Base-by-base conservation (phyloP, 2,797 vertebrate species). In the Anguilla pacifica region DNA sequence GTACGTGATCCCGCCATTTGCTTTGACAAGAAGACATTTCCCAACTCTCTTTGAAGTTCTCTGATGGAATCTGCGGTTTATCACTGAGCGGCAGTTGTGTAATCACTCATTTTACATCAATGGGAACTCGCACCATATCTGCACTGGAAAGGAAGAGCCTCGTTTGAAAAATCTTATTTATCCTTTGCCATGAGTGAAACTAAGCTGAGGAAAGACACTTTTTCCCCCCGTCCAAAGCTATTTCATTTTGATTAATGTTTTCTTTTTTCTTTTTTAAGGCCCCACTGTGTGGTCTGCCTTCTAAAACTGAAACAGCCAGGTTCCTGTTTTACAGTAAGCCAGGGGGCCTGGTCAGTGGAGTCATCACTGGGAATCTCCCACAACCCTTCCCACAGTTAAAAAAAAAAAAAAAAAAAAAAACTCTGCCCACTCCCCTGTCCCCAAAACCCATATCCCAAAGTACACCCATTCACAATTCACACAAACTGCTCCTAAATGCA, bases 181-280 rank as follows among this genome's bases (percentile, higher is more conserved):
- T 64, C 84, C 55, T n/a, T 46, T 85, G 84, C 84, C 84, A 61
- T 85, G 55, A 64, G 59, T 28, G 57, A 85, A 64, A 85, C 46
- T 61, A 15, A 28, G 17, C 19, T 53, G 83, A 61, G 53, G 57
- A 61, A 55, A 83, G 35, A n/a, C n/a, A 15, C 13, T 28, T 83
- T 82, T 25, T 10, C 3, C 39, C 46, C 22, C 15, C 17, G 43
- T 46, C 49, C 51, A 28, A 13, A 53, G 49, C 53, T 84, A 55
- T 83, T 57, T 84, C 49, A 57, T 57, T 28, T 84, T 84, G 51
- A 55, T 84, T 31, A 17, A 81, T 49, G 39, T 35, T 31, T 53
- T 84, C 13, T 0, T 53, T 53, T 53, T 57, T 1, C 53, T 59
- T 84, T 84, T 85, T 67, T 85, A 57, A 83, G 82, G 51, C 31